These are phyloP conservation scores for Andrena bucephala DNA, from an alignment of 2,888 invertebrate genomes.

Conservation along the genomic window DNA sequence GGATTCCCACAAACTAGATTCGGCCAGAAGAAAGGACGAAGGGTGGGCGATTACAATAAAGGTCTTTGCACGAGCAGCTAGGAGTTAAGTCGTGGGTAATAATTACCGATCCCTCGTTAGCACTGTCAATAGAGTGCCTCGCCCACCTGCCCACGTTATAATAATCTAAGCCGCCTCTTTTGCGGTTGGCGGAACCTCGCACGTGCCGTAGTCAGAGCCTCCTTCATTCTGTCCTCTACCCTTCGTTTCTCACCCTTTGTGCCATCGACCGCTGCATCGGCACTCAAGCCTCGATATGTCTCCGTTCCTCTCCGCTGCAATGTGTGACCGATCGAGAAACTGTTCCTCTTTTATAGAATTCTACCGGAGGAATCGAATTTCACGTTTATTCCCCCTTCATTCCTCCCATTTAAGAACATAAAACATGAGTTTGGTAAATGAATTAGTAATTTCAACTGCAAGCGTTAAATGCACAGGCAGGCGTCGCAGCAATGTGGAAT, in stretches of 20 bases:
- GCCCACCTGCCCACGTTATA: constrained; percentile 80
- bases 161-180: constrained; percentile 79
- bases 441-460: not conserved
- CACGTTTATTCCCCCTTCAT: not conserved
- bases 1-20: constrained; percentile 66
- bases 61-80: constrained; percentile 74
- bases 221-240: constrained; percentile 70
- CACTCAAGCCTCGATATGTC: constrained; percentile 29
- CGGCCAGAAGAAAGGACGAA: constrained; percentile 51
- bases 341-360: not conserved
- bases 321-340: not conserved
- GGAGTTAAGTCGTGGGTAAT: constrained; percentile 80
- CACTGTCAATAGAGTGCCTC: constrained; percentile 72
- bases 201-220: constrained; percentile 74
- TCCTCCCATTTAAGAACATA: not conserved
- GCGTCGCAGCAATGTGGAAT: not conserved
- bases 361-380: not conserved
- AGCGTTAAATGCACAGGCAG: too few relatives aligned
- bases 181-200: constrained; percentile 75
- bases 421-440: not conserved
- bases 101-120: constrained; percentile 82
- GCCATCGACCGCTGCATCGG: constrained; percentile 50
- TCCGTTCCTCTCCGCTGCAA: not conserved
- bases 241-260: constrained; percentile 68
- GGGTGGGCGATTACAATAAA: constrained; percentile 68